These are phyloP conservation scores for Onychomys torridus DNA, from an alignment of 2,797 vertebrate species.

Conservation along the genomic window DNA sequence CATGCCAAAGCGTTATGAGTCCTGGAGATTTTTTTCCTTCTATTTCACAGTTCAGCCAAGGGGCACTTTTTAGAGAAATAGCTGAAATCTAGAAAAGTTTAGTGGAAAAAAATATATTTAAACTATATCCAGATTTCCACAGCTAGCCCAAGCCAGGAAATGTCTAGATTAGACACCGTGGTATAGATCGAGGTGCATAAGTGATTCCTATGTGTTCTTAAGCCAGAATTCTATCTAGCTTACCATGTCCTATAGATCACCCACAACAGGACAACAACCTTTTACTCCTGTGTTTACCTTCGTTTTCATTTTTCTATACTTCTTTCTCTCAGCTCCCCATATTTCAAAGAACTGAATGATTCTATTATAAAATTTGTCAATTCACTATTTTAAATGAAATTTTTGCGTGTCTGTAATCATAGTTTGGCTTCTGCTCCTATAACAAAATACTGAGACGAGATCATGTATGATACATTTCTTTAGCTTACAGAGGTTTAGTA, in stretches of 20 bases:
- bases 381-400: slow-evolving; percentile 42
- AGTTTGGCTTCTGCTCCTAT: background rate
- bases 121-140: background rate
- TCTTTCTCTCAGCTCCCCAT: background rate
- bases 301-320: background rate
- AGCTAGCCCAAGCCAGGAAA: slow-evolving; percentile 37
- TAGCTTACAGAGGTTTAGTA: background rate
- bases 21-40: slow-evolving; percentile 9
- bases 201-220: background rate
- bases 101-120: slow-evolving; percentile 23
- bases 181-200: background rate
- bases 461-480: background rate
- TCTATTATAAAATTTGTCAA: slow-evolving; percentile 4
- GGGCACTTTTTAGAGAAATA: slow-evolving; percentile 31
- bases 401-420: background rate
- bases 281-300: background rate
- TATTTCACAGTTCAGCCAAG: slow-evolving; percentile 60
- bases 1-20: slow-evolving; percentile 39
- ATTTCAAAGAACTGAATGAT: slow-evolving; percentile 32
- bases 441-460: background rate
- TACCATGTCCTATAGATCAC: background rate
- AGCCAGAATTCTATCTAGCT: background rate
- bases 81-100: slow-evolving; percentile 37
- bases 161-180: background rate
- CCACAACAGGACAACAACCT: background rate